These are phyloP conservation scores for Charanyca ferruginea DNA, from an alignment of 2,888 invertebrate genomes.

Conservation along the genomic window DNA sequence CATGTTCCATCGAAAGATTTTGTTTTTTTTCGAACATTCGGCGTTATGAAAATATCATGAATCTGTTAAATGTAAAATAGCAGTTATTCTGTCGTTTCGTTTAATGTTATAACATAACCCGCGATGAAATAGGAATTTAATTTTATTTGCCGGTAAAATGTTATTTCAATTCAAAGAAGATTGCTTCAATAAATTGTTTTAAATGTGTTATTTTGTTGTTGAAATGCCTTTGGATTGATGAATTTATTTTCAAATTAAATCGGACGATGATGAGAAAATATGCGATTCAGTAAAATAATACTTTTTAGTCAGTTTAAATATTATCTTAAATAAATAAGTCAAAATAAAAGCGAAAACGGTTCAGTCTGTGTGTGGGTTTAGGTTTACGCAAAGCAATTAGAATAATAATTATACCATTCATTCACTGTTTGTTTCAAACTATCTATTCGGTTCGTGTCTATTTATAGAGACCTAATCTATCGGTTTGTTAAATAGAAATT, in stretches of 20 bases:
- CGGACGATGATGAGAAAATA: slow-evolving; percentile 17
- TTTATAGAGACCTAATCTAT: background rate
- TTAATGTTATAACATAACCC: slow-evolving; percentile 19
- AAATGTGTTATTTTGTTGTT: slow-evolving; percentile 20
- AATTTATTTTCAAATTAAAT: slow-evolving; percentile 27
- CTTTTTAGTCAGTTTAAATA: slow-evolving; percentile 8
- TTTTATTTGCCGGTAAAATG: slow-evolving; percentile 33
- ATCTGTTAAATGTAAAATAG: slow-evolving; percentile 35
- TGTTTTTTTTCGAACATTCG: slow-evolving; percentile 27
- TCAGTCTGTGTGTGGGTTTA: background rate
- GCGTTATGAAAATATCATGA: slow-evolving; percentile 41
- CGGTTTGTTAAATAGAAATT: background rate
- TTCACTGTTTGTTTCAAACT: background rate
- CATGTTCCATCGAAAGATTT: slow-evolving; percentile 24
- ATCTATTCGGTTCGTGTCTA: background rate
- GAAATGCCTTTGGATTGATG: slow-evolving; percentile 13
- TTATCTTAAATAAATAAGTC: background rate
- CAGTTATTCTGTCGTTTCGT: slow-evolving; percentile 24
- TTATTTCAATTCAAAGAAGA: slow-evolving; percentile 14
- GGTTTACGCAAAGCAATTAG: background rate
- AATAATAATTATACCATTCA: background rate
- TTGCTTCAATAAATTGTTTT: slow-evolving; percentile 31
- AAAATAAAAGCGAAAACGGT: background rate
- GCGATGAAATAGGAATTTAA: slow-evolving; percentile 28
- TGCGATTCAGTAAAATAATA: slow-evolving; percentile 1